phyloP scores from a whole-genome alignment of 2,113 vertebrate genomes.

The Neolamprologus sp. region DNA sequence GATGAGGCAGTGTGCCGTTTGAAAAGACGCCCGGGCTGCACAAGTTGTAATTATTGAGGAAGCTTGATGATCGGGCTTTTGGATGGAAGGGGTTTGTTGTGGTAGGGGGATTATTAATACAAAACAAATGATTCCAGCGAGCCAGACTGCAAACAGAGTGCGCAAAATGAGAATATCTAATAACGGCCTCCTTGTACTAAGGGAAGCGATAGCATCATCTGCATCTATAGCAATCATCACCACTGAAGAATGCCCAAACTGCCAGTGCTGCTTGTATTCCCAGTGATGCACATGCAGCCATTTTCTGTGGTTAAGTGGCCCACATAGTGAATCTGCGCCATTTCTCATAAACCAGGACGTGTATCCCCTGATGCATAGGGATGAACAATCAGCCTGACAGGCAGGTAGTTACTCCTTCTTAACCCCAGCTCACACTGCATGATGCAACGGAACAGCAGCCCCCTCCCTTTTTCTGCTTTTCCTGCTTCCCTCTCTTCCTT shows the following conservation, averaged over 20 bases:
- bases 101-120: slow-evolving; percentile 5
- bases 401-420: slow-evolving; percentile 72
- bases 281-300: slow-evolving; percentile 17
- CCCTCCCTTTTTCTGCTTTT: not conserved
- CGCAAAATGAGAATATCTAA: not conserved
- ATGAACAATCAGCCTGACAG: slow-evolving; percentile 70
- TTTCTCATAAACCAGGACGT: slow-evolving; percentile 57
- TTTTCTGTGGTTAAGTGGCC: slow-evolving; percentile 53
- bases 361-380: slow-evolving; percentile 60
- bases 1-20: slow-evolving; percentile 21
- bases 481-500: not conserved
- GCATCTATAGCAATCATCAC: slow-evolving; percentile 4
- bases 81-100: not conserved
- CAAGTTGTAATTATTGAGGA: slow-evolving; percentile 40
- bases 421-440: slow-evolving; percentile 59
- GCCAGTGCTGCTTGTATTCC: not conserved
- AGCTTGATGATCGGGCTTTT: slow-evolving; percentile 10
- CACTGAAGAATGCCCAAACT: not conserved
- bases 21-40: slow-evolving; percentile 11
- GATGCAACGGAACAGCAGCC: slow-evolving; percentile 52
- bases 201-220: not conserved
- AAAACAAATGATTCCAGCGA: slow-evolving; percentile 6
- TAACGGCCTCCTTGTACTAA: not conserved
- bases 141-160: not conserved
- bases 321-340: slow-evolving; percentile 41